Evolutionary conservation across 2,797 vertebrate species (phyloP).

Genomic region (Phrynocephalus forsythii): DNA sequence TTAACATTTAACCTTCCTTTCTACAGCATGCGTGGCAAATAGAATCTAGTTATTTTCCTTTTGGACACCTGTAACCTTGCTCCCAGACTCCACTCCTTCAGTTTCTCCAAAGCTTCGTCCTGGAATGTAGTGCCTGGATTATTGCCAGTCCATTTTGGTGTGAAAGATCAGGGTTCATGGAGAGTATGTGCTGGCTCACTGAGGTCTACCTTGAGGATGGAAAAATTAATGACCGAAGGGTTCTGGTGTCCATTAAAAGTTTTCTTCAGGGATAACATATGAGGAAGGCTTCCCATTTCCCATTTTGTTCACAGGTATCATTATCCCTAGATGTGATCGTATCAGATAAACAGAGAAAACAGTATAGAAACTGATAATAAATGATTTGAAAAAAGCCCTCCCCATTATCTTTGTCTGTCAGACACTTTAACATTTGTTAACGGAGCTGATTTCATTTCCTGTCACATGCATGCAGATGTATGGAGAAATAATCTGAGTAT

Average conservation of each 20-base stretch:
- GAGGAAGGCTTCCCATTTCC: background rate
- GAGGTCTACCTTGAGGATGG: background rate
- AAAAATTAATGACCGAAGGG: background rate
- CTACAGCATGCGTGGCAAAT: background rate
- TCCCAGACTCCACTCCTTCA: background rate
- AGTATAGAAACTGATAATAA: background rate
- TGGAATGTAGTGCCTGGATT: background rate
- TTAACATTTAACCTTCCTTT: background rate
- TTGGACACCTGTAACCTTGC: background rate
- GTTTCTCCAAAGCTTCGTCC: background rate
- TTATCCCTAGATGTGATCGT: background rate
- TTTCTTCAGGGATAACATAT: background rate
- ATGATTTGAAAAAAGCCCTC: background rate
- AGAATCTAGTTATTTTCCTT: conserved; percentile 18
- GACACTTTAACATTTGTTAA: background rate
- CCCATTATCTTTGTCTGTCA: background rate
- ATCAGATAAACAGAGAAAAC: background rate
- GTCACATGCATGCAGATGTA: background rate
- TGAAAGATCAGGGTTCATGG: background rate
- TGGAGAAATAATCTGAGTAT: too few relatives aligned
- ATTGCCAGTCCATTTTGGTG: background rate
- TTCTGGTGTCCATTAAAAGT: background rate
- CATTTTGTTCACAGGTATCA: background rate
- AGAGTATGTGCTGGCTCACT: background rate
- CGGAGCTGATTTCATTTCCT: background rate